Base-by-base conservation (phyloP, 1,140 invertebrate genomes). In the Forficula auricularia region DNA sequence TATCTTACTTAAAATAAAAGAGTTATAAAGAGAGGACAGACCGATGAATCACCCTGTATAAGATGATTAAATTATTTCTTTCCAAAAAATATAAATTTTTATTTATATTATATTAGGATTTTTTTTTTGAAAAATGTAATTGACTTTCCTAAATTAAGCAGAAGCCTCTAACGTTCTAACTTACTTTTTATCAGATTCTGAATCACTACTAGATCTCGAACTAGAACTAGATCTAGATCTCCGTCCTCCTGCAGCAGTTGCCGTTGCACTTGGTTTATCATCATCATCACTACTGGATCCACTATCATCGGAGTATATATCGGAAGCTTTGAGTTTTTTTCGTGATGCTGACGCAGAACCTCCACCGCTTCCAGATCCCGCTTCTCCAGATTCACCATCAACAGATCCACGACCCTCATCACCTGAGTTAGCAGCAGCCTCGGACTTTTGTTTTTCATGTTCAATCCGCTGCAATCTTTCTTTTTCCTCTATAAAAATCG, bases 271-370 rank as follows among this genome's bases (percentile, higher is more conserved):
- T 32, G 10, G 22, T 38, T 52, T 51, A 15, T 45, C 49, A 10
- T 22, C 42, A 43, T 73, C 73, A 36, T 72, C 69, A 32, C 57
- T 54, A 49, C 78, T 82, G 44, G 79, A 86, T 8, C 82, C 86
- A 49, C 86, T 89, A 49, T 94, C 89, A 59, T 95, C 90, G 0
- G 89, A 94, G 61, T 95, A 95, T 51, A 95, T 89, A 62, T 96
- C 90, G 0, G 85, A 89, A 0, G 87, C 84, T 65, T 90, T 92
- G 39, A 90, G 63, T 57, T 86, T 78, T 39, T 72, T 74, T 52
- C 72, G 74, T 2, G 59, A 60, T 13, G 53, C 49, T 44, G 60
- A 53, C 45, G 62, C 58, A 54, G 65, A 56, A 46, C 50, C 15
- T 47, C 48, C 30, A 47, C 41, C 52, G 19, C 66, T 63, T 45